Evolutionary conservation across 2,888 invertebrate species (phyloP).

Genomic region (Cephus sareptanus): DNA sequence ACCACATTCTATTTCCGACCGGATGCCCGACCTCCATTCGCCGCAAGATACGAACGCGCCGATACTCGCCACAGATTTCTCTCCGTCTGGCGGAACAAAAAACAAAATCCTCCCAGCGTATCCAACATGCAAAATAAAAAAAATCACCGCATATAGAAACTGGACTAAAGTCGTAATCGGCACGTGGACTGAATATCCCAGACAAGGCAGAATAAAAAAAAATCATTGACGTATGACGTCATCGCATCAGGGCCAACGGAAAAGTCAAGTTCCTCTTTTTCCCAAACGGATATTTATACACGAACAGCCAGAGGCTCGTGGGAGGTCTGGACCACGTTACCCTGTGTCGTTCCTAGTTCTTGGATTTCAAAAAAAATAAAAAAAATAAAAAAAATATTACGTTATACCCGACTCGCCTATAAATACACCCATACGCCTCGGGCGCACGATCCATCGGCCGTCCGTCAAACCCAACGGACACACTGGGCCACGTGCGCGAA

Average conservation of each 20-base stretch:
- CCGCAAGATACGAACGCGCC: background rate
- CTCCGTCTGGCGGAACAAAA: background rate
- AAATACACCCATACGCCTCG: background rate
- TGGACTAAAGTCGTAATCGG: background rate
- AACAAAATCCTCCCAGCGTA: background rate
- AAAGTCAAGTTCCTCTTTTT: background rate
- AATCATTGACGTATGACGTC: background rate
- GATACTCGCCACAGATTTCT: background rate
- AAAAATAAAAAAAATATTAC: background rate
- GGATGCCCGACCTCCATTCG: conserved; percentile 30
- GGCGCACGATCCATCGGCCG: background rate
- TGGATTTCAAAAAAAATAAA: background rate
- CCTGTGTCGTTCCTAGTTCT: background rate
- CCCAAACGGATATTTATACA: background rate
- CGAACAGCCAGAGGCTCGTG: background rate
- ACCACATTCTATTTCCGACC: conserved; percentile 27
- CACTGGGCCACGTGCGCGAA: background rate
- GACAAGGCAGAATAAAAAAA: background rate
- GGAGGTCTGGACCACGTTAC: background rate
- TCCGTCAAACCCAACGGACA: background rate
- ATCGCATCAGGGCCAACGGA: background rate
- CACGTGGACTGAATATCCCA: background rate
- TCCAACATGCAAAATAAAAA: background rate
- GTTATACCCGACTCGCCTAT: background rate
- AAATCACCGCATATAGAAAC: background rate